Evolutionary conservation across 30 jellyfish, hydroid and myxozoan genomes (phyloP).

Genomic region (Aurelia aurita complex sp. Pacific): DNA sequence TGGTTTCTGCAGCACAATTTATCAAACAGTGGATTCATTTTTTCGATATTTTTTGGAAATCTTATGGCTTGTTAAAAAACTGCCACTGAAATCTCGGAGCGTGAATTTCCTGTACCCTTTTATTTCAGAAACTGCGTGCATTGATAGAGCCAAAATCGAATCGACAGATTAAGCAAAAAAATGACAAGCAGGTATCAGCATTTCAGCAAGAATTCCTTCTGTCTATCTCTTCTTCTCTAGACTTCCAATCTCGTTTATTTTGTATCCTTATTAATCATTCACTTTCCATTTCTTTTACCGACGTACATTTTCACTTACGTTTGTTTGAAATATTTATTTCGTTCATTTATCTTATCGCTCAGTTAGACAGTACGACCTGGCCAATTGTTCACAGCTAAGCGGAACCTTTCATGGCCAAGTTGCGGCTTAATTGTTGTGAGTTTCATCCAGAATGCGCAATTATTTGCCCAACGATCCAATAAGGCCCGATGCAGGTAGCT

Average conservation of each 20-base stretch:
- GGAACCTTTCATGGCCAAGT: no score
- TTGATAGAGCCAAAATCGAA: constrained; percentile 64
- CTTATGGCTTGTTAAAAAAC: background rate
- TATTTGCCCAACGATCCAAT: no score
- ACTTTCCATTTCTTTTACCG: constrained; percentile 27
- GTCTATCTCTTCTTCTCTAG: constrained; percentile 6
- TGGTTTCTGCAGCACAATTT: no score
- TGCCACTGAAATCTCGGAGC: constrained; percentile 12
- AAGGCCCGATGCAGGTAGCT: no score
- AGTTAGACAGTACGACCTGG: no score
- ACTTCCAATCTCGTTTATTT: constrained; percentile 7
- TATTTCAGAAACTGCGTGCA: constrained; percentile 65
- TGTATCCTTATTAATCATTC: constrained; percentile 29
- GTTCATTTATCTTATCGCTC: no score
- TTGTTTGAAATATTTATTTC: no score
- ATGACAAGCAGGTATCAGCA: constrained; percentile 44
- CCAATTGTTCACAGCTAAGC: no score
- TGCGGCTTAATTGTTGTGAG: no score
- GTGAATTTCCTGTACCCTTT: constrained; percentile 57
- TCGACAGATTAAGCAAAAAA: constrained; percentile 47
- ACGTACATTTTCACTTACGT: constrained; percentile 1
- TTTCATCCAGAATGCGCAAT: no score
- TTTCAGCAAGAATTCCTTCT: constrained; percentile 18
- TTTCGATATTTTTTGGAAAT: no score
- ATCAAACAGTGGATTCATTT: no score